These are phyloP conservation scores for Columba guinea DNA, from an alignment of 2,797 vertebrate species.

Conservation along the genomic window DNA sequence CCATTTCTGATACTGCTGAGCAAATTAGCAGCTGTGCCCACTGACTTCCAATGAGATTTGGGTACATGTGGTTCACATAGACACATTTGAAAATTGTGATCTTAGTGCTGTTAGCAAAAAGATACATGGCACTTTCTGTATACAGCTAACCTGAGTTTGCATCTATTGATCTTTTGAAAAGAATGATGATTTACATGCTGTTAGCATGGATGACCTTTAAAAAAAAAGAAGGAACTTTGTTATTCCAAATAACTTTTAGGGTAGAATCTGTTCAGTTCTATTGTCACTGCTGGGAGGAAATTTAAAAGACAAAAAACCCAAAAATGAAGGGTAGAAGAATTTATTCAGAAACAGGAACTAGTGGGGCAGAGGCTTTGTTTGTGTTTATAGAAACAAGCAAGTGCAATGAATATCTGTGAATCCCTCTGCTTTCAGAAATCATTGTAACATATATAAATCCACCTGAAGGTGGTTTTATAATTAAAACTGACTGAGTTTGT, in stretches of 20 bases:
- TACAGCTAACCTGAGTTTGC: neutral
- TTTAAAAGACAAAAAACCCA: neutral
- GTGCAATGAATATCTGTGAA: neutral
- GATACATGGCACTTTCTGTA: neutral
- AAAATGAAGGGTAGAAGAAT: neutral
- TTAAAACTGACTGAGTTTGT: neutral
- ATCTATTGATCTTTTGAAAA: neutral
- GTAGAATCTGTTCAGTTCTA: neutral
- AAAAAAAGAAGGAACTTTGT: neutral
- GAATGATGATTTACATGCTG: neutral
- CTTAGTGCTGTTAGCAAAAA: neutral
- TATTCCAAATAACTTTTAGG: neutral
- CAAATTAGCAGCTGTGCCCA: neutral
- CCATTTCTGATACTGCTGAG: neutral
- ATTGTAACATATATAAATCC: neutral
- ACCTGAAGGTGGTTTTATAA: neutral
- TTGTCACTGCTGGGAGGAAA: neutral
- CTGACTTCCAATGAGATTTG: neutral
- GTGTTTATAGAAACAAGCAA: neutral
- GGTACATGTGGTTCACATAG: neutral
- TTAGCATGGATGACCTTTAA: neutral
- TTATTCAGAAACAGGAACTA: neutral
- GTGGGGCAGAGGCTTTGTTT: neutral
- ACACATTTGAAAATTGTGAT: neutral
- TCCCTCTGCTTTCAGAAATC: neutral